Conservation (phyloP, 2,888 invertebrate species). For the Amphipoea oculea region DNA sequence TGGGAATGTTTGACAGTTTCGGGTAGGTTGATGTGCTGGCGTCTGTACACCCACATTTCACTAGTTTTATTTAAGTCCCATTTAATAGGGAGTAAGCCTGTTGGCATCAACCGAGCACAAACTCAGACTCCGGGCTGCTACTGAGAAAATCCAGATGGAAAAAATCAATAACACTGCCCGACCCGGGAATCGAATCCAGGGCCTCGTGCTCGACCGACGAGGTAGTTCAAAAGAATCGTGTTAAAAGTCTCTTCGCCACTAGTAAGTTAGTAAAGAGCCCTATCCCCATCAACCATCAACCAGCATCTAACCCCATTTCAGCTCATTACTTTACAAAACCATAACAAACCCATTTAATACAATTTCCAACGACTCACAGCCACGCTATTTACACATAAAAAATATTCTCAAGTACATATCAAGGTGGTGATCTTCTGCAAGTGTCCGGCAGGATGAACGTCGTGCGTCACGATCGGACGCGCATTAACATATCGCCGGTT, state of each 20-base stretch:
- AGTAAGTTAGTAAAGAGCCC: neutral
- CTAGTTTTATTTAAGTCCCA: neutral
- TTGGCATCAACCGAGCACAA: neutral
- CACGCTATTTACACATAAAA: conserved; percentile 68
- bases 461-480: conserved; percentile 89
- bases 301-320: conserved; percentile 30
- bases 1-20: no score
- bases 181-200: neutral
- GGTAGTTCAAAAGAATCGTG: neutral
- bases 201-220: neutral
- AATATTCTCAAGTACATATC: conserved; percentile 69
- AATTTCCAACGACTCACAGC: conserved; percentile 53
- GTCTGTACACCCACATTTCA: neutral
- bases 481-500: conserved; percentile 88
- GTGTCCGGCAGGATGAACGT: conserved; percentile 84
- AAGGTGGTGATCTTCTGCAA: conserved; percentile 70
- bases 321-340: conserved; percentile 48
- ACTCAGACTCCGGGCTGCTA: neutral
- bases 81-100: neutral
- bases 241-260: neutral
- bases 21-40: no score
- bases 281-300: neutral
- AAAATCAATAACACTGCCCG: neutral
- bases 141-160: neutral
- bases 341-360: conserved; percentile 50